Evolutionary conservation across 1,140 invertebrate species (phyloP), one percentile per base, ranked within the genome.

Genomic region (Drosophila carrolli): DNA sequence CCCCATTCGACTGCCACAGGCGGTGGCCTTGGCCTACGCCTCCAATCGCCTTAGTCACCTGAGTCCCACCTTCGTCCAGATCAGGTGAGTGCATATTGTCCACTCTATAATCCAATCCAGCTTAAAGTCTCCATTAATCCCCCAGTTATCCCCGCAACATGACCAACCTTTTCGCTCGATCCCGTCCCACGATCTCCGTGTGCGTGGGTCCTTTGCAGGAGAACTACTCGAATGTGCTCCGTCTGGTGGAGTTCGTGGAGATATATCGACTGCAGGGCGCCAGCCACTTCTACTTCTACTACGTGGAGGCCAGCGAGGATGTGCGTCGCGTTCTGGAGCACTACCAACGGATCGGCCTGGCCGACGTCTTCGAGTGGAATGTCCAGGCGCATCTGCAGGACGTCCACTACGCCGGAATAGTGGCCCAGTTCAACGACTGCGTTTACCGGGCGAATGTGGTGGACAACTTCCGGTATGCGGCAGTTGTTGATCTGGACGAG

Each of bases 201-300:
- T 96, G 95, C 81, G 93, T 96, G 0, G 95, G 95, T 47, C 95
- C 95, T 0, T 73, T 96, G 47, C 95, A 96, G 90, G 94, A 94
- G 75, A 92, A 94, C 46, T 96, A 95, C 90, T 93, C 94, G 56
- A 84, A 93, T 44, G 84, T 84, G 1, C 46, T 91, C 13, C 93
- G 95, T 32, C 90, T 96, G 46, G 93, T 95, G 7, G 95, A 96
- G 89, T 95, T 95, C 86, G 92, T 96, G 32, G 95, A 96, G 88
- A 93, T 96, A 61, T 95, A 96, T 83, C 89, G 93, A 0, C 72
- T 96, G 40, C 93, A 96, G 67, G 95, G 95, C 0, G 95, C 95
- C 3, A 89, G 93, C 1, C 94, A 94, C 63, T 95, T 96, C 74
- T 94, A 95, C 3, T 94, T 96, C 70, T 96, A 95, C 90, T 94